Base-by-base conservation (phyloP, 2,113 vertebrate genomes). In the Chloropsis hardwickii region DNA sequence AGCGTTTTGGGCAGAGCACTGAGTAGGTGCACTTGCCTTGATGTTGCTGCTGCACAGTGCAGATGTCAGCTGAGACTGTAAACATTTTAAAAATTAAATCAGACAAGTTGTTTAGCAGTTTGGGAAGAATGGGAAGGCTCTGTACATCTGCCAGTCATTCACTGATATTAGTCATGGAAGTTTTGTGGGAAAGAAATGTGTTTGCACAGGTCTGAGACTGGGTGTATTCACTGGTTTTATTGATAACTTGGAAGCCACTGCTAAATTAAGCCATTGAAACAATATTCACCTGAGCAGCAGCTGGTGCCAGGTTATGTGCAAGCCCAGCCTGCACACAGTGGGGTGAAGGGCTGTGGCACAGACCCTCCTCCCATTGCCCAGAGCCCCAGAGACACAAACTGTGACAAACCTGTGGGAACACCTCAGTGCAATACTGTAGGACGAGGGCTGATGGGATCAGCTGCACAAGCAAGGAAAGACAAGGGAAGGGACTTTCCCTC, bases 71-170 rank as follows among this genome's bases (percentile, higher is more conserved):
- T 77, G 85, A 62, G 79, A 3, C 90, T 50, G 54, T 39, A 88
- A 95, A 62, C 58, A 50, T 70, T 56, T 92, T 62, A 70, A 94
- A 92, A 82, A 92, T 96, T 90, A 51, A 88, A 88, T 54, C 61
- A 72, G 58, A 95, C 71, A 86, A 82, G 81, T 82, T 73, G 50
- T 54, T 93, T 9, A 40, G 94, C 1, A 2, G 50, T 64, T 88
- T 69, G 62, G 71, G 58, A 93, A 57, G 90, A 76, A 82, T 0
- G 10, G 62, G 39, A 90, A 57, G 81, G 4, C 37, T 90, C 82
- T 58, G 42, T 29, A 18, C 71, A 37, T 73, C 82, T 80, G 54
- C 64, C 91, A 73, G 67, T 76, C 62, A 66, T 42, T 81, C 74
- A 58, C 81, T 3, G 8, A 40, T 65, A 42, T 33, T 57, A 92